phyloP scores from a whole-genome alignment of 92 coral and sea anemone species.

The Zoanthus sansibaricus region DNA sequence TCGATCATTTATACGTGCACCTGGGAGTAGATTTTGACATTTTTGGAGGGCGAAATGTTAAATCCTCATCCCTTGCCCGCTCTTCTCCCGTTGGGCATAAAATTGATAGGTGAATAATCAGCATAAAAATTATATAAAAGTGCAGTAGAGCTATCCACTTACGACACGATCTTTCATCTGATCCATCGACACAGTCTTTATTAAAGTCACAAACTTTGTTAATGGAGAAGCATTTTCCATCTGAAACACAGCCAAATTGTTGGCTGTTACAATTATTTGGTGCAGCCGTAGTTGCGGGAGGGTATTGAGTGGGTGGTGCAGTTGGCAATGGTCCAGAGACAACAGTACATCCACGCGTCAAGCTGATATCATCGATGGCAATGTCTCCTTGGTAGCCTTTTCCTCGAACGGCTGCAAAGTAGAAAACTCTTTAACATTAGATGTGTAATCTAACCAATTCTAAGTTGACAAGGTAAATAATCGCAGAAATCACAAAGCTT shows the following conservation, averaged over 20 bases:
- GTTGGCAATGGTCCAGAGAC: slow-evolving; percentile 76
- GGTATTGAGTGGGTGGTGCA: slow-evolving; percentile 72
- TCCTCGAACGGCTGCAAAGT: slow-evolving; percentile 78
- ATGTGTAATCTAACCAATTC: neutral
- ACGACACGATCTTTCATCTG: slow-evolving; percentile 96
- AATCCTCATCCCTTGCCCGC: no score
- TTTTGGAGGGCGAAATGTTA: no score
- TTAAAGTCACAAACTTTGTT: slow-evolving; percentile 89
- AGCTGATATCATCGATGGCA: slow-evolving; percentile 94
- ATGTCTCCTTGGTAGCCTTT: slow-evolving; percentile 86
- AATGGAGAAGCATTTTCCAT: slow-evolving; percentile 73
- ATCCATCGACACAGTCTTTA: slow-evolving; percentile 86
- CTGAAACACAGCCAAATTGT: slow-evolving; percentile 88
- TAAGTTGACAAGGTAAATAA: neutral
- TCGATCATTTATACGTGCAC: no score
- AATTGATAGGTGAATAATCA: no score
- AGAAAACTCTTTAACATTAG: neutral
- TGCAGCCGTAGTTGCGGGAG: slow-evolving; percentile 81
- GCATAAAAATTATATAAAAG: no score
- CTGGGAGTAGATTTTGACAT: no score
- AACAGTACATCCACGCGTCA: slow-evolving; percentile 69
- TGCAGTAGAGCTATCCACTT: slow-evolving; percentile 53
- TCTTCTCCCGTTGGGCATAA: no score
- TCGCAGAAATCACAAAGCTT: no score
- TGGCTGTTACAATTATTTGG: slow-evolving; percentile 82